Base-by-base conservation (phyloP, 2,888 invertebrate genomes). In the Lasioglossum leucozonium region DNA sequence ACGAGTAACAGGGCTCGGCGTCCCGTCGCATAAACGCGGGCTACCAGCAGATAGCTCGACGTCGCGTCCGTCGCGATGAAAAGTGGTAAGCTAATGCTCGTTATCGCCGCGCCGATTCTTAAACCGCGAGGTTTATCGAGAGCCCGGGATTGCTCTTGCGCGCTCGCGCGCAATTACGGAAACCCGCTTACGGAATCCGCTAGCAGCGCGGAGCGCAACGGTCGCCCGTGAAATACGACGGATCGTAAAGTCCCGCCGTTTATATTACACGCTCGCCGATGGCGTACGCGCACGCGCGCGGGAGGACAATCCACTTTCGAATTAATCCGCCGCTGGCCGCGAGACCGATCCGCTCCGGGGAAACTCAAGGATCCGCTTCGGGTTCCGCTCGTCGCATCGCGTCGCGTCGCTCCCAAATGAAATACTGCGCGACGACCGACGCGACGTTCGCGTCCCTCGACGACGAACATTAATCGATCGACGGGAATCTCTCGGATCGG, bases 191-290 rank as follows among this genome's bases (percentile, higher is more conserved):
- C 67, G 34, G 67, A 67, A 69, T 69, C n/a, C 74, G 67, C 67
- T 34, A 82, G 77, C 58, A 8, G 34, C 26, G 37, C 67, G 65
- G 74, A 71, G 26, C 26, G 58, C 26, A 26, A 58, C 58, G 26
- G 58, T 30, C 58, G 26, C 58, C 30, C 62, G 30, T 89, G 71
- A 89, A 82, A 89, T 90, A 89, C 86, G 88, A n/a, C 79, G 75
- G 79, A 90, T 90, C 90, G 89, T 89, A 89, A 89, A 89, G 71
- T 86, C 81, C 44, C 62, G 82, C 73, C 89, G 81, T 89, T 89
- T 82, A 81, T 87, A 85, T 88, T 88, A 85, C 55, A n/a, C 82
- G 62, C 79, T 65, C 37, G 85, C 77, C 84, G 81, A 85, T 62
- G 67, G 77, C 37, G 26, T 6, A 47, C 65, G 82, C 51, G 47